These are phyloP conservation scores for Corythucha ciliata DNA, from an alignment of 2,888 invertebrate genomes.

Conservation along the genomic window DNA sequence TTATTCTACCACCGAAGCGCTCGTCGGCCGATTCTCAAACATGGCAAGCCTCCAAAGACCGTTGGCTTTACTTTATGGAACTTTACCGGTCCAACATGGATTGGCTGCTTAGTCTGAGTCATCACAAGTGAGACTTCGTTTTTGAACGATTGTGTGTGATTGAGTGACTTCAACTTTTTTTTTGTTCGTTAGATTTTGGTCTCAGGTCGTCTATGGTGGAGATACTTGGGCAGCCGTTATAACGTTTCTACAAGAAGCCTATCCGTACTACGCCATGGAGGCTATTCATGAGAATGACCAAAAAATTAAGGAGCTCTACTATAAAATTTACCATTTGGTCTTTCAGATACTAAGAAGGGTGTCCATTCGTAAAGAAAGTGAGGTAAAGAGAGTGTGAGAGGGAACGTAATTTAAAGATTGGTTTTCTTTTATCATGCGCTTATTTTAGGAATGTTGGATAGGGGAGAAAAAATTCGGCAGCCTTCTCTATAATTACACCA, in stretches of 20 bases:
- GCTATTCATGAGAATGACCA: constrained; percentile 42
- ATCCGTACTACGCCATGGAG: constrained; percentile 53
- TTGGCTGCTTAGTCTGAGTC: constrained; percentile 57
- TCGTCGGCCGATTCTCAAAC: constrained; percentile 43
- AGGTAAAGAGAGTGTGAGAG: constrained; percentile 44
- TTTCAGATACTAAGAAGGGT: constrained; percentile 66
- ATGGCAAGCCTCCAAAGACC: constrained; percentile 50
- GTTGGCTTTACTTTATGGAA: constrained; percentile 56
- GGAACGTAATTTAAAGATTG: constrained; percentile 13
- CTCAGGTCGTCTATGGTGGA: constrained; percentile 50
- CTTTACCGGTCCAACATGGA: constrained; percentile 56
- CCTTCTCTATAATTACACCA: constrained; percentile 65
- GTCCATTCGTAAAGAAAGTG: constrained; percentile 66
- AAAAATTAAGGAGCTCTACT: constrained; percentile 50
- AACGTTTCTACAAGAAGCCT: constrained; percentile 66
- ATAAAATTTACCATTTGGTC: constrained; percentile 48
- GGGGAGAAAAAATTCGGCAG: constrained; percentile 55
- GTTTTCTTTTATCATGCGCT: too few relatives aligned
- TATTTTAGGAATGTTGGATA: constrained; percentile 49
- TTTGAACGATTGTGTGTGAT: background rate
- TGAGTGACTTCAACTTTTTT: constrained; percentile 6
- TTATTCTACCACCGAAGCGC: constrained; percentile 49
- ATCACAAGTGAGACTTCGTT: constrained; percentile 49
- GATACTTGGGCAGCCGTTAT: constrained; percentile 49
- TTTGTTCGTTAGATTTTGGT: constrained; percentile 55